Evolutionary conservation across 2,888 invertebrate genomes (phyloP), one percentile per base, ranked within the genome.

Genomic region (Dolomedes plantarius): DNA sequence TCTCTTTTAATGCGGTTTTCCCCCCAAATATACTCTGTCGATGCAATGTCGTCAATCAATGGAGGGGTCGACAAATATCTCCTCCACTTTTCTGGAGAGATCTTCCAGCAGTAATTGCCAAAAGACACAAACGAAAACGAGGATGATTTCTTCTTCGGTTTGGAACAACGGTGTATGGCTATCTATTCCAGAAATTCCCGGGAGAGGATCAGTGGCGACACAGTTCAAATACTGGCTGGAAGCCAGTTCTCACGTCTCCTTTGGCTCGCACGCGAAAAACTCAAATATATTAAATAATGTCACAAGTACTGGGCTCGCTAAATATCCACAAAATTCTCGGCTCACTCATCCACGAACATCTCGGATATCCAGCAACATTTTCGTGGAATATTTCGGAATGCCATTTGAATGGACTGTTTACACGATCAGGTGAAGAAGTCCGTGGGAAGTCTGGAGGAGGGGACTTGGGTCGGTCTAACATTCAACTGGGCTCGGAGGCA

Each of bases 151-250:
- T 50, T 50, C 50, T 0, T 50, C n/a, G 1, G 19, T 2, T 1
- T 50, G 23, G 50, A 19, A 19, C 50, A 19, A 50, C 50, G 50
- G 19, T 50, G n/a, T n/a, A 68, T 68, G 31, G 36, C 32, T 31
- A 68, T 31, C 41, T 6, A 71, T 23, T 41, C n/a, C n/a, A 46
- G 23, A 56, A 3, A 23, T 23, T 23, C 56, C 23, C 64, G n/a
- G n/a, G n/a, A n/a, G n/a, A n/a, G 69, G 81, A 74, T 50, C 19
- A 41, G 16, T 74, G 75, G 74, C 75, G 64, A 41, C 74, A n/a
- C 5, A 74, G 28, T 23, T 27, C 23, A 74, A 69, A 68, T 64
- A 75, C 81, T 81, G 75, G 81, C 74, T 69, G 29, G 16, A 13
- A 41, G 81, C 74, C 75, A 81, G 81, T 69, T 81, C 39, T 27